These are phyloP conservation scores for Catagonus wagneri DNA, from an alignment of 2,113 vertebrate genomes.

Conservation along the genomic window DNA sequence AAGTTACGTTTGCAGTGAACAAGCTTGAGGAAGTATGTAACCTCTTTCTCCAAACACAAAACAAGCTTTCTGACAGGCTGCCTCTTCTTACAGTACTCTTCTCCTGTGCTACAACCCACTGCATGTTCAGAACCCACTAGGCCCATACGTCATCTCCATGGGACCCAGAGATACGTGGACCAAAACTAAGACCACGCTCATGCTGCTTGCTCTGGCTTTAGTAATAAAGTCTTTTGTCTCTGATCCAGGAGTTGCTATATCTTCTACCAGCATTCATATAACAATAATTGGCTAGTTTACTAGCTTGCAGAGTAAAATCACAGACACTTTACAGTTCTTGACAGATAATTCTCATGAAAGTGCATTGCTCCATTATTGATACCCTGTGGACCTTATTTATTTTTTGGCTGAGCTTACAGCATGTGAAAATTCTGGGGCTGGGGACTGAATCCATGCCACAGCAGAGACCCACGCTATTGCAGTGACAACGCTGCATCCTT, in stretches of 20 bases:
- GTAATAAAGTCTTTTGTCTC: neutral
- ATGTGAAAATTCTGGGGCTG: too few species aligned
- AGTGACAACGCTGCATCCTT: too few species aligned
- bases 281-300: neutral
- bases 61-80: neutral
- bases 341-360: neutral
- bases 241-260: neutral
- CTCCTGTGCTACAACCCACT: neutral
- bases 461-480: too few species aligned
- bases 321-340: neutral
- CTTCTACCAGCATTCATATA: neutral
- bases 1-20: neutral
- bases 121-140: neutral
- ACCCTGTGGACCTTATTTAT: neutral
- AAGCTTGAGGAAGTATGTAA: neutral
- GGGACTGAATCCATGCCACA: too few species aligned
- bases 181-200: neutral
- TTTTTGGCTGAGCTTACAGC: too few species aligned
- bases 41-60: neutral
- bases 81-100: neutral
- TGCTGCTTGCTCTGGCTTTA: neutral
- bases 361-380: neutral
- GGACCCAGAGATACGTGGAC: neutral
- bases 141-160: neutral
- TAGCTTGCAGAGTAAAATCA: slow-evolving; percentile 6